Evolutionary conservation across 2,797 vertebrate species (phyloP), one percentile per base, ranked within the genome.

Genomic region (Hemitrygon akajei): DNA sequence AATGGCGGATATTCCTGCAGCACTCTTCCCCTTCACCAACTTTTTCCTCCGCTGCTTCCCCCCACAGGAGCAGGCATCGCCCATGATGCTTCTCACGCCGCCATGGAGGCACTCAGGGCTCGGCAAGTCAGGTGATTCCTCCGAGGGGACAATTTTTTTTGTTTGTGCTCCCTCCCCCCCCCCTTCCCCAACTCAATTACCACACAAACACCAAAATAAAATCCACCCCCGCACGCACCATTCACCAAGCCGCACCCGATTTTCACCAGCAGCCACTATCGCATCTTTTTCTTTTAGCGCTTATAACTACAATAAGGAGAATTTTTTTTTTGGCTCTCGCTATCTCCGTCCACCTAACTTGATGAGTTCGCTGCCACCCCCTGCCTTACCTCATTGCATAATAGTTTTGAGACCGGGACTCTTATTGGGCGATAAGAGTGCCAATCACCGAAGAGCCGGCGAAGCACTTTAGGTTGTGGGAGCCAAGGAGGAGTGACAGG

Each of bases 1-100:
- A 91, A 91, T 91, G 87, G 87, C 87, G 87, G 87, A 71, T 91
- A 40, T 71, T 69, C 58, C 87, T 91, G 16, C 63, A 18, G 60
- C 30, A 37, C 89, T 91, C 66, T 47, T 37, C 22, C 89, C 69
- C 66, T 91, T 69, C 89, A 91, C 66, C 89, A 91, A 91, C 89
- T 91, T 91, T 91, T 71, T 40, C 37, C 63, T 71, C 20, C 10
- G 16, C 86, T 18, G 7, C 86, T 56, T 14, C 30, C 63, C 63
- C 30, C 63, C 60, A 60, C 60, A 91, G 87, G 34, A 71, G 89
- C 34, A 91, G 89, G 34, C 89, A 40, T 91, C 89, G 89, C 66
- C 66, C 89, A 91, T 91, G 89, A 71, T 91, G 89, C 66, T 91
- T 71, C 87, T 91, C 63, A 91, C 34, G 66, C 89, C 89, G 89